Base-by-base conservation (phyloP, 2,888 invertebrate genomes). In the Caenorhabditis uteleia region DNA sequence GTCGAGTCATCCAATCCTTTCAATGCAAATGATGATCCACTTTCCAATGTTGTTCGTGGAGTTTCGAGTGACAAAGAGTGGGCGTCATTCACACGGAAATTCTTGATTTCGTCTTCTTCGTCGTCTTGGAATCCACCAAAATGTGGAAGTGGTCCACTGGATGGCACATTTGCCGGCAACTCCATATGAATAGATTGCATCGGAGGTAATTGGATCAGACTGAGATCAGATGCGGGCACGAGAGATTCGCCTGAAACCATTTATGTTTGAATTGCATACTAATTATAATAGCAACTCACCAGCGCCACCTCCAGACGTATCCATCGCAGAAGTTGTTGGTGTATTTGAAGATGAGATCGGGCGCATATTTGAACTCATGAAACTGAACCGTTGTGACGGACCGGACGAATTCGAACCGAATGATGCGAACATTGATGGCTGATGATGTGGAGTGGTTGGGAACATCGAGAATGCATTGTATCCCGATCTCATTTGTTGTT, bases 311-410 rank as follows among this genome's bases (percentile, higher is more conserved):
- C 26, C 29, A 20, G 58, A 54, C 10, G 56, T 65, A 25, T 65
- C 65, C 65, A 65, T 65, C 4, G 45, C 65, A 23, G 58, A 58
- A 6, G 65, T 65, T 2, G 65, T 65, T 12, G 65, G 65, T 2
- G 65, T 65, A 46, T 65, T 65, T n/a, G 65, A 54, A 0, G 65
- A 59, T 0, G 58, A 58, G n/a, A 65, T 59, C 18, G 58, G 58
- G 39, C 49, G 54, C 42, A 65, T 59, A 20, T 58, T 55, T 3
- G 48, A 44, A 12, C 51, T 50, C 46, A 65, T 50, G 34, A 59
- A 65, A 3, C 58, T 59, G 23, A 48, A 53, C n/a, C 62, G 39
- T 25, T 56, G 62, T 12, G 44, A 33, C 12, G 44, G 29, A 1
- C 49, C 49, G 23, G 38, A 26, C 18, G 39, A 48, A 7, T 21